Evolutionary conservation across 2,797 vertebrate species (phyloP), one percentile per base, ranked within the genome.

Genomic region (Naso thynnoides): DNA sequence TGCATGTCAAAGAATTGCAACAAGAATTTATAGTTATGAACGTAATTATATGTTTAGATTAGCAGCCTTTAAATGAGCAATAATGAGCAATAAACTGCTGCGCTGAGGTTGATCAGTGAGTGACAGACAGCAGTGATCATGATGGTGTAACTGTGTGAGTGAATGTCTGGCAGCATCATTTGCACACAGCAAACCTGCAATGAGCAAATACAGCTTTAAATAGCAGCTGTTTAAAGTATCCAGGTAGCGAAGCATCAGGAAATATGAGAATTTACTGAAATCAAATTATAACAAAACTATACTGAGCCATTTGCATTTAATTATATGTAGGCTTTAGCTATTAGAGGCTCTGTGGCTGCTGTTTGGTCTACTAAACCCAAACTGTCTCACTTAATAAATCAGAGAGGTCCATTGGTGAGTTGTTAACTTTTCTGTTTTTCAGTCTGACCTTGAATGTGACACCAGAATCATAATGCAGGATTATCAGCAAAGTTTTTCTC

Each of bases 261-360:
- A 73, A 62, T 55, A 47, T 33, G 36, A 72, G 24, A 62, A 70
- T 73, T 19, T 59, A 66, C 24, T 56, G 55, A 50, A 3, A 36
- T 5, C 8, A 24, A n/a, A 50, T 19, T 11, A 52, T 19, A 14
- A 15, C 21, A 31, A 19, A 58, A 64, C n/a, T 50, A 45, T 54
- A 62, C 68, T 45, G 23, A 60, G 23, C 44, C 14, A 59, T 65
- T 74, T 70, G 24, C 42, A 55, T 70, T 49, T 66, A 70, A 65
- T 65, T 57, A 38, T 10, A 48, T 52, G 52, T 56, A 21, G 45
- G 50, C 36, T 55, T 54, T 42, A 15, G 45, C 16, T 45, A 23
- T 38, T 44, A 36, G 66, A 24, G 26, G 23, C 48, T 60, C 42
- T 52, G 14, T 3, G 24, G 53, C 60, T 27, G 26, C 56, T 33